These are phyloP conservation scores for Meriones psammophilus DNA, from an alignment of 2,797 vertebrate species.

Conservation along the genomic window DNA sequence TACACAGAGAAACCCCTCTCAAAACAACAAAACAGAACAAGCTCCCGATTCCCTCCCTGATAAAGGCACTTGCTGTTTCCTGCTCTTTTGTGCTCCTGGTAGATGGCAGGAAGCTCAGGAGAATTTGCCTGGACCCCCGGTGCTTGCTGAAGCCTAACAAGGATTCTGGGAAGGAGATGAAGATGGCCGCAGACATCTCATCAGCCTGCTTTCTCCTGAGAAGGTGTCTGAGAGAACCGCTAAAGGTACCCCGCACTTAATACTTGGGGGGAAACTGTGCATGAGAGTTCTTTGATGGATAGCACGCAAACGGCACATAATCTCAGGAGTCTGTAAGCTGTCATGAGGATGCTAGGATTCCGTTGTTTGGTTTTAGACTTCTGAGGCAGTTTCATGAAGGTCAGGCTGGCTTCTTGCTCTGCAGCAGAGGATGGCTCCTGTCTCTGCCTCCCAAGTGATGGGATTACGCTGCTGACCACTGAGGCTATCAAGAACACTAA, in stretches of 20 bases:
- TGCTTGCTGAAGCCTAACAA: neutral
- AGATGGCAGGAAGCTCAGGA: neutral
- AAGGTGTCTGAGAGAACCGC: neutral
- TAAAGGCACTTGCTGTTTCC: neutral
- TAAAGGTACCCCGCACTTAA: neutral
- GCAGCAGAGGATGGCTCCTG: neutral
- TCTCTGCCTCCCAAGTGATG: neutral
- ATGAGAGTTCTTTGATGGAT: neutral
- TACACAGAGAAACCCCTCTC: neutral
- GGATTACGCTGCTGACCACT: neutral
- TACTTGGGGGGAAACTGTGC: neutral
- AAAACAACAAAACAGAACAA: neutral
- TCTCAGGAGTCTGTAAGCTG: neutral
- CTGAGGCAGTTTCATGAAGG: neutral
- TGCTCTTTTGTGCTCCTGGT: too few species aligned
- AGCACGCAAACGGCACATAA: neutral
- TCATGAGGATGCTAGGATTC: neutral
- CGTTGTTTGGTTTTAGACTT: neutral
- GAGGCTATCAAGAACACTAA: neutral
- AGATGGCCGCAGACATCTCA: neutral
- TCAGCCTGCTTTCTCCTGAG: neutral
- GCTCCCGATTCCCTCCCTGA: neutral
- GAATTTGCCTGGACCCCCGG: neutral
- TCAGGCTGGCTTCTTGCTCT: neutral
- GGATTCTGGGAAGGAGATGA: neutral